Evolutionary conservation across 2,797 vertebrate species (phyloP).

Genomic region (Prionace glauca): DNA sequence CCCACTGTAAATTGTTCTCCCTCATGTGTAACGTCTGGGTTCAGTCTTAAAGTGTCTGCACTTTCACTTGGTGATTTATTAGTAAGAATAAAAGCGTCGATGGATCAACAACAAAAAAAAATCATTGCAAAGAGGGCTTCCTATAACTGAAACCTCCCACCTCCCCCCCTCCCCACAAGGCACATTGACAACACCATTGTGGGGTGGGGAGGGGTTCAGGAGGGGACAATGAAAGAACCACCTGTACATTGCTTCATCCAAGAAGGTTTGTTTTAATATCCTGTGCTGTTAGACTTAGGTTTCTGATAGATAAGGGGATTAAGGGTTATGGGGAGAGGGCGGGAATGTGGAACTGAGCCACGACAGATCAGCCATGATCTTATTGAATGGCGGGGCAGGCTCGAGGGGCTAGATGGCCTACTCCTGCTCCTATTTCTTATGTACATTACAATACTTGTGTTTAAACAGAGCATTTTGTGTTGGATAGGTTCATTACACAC

Average conservation of each 20-base stretch:
- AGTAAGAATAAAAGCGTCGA: background rate
- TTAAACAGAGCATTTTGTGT: background rate
- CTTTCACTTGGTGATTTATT: slow-evolving; percentile 14
- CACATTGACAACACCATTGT: background rate
- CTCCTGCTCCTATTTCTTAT: too few species aligned
- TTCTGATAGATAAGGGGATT: too few species aligned
- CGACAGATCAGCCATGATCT: too few species aligned
- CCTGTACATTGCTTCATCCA: background rate
- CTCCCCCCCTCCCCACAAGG: background rate
- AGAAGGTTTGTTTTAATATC: background rate
- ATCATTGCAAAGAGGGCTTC: background rate
- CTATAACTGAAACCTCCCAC: background rate
- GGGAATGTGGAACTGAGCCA: too few species aligned
- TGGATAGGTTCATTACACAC: background rate
- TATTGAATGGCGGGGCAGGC: too few species aligned
- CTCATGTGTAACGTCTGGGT: slow-evolving; percentile 3
- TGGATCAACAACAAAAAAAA: background rate
- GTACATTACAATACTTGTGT: background rate
- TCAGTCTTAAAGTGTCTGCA: background rate
- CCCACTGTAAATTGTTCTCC: background rate
- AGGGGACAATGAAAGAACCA: too few species aligned
- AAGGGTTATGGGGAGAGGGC: too few species aligned
- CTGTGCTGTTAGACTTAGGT: too few species aligned
- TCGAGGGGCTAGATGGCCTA: too few species aligned
- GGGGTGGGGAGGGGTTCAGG: too few species aligned